Conservation (phyloP, 2,797 vertebrate species). For the Tenualosa ilisha region DNA sequence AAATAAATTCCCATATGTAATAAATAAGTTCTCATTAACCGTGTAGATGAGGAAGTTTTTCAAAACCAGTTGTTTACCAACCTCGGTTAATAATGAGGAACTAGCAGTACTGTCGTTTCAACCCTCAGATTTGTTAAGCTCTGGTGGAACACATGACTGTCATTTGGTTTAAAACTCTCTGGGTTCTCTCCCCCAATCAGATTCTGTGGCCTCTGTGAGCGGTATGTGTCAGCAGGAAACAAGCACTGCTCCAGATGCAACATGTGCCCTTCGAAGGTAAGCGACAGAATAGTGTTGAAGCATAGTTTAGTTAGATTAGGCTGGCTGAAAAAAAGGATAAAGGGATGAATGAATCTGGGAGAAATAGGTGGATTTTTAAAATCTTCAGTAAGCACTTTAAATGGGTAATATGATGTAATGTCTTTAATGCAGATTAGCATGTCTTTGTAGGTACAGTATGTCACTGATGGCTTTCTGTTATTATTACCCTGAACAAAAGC, state of each 20-base stretch:
- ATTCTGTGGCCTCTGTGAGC: conserved; percentile 83
- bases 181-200: conserved; percentile 60
- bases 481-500: neutral
- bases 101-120: neutral
- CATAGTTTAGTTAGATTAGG: neutral
- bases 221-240: conserved; percentile 84
- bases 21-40: too few relatives aligned
- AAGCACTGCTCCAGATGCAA: conserved; percentile 86
- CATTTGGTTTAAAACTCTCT: too few relatives aligned
- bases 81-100: too few relatives aligned
- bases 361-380: neutral
- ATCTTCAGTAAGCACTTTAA: neutral
- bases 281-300: neutral
- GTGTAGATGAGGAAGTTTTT: too few relatives aligned
- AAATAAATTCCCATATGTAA: too few relatives aligned
- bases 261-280: conserved; percentile 91
- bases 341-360: neutral
- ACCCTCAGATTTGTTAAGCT: neutral
- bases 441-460: neutral
- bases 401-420: neutral
- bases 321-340: neutral
- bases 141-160: neutral
- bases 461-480: neutral
- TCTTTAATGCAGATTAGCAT: neutral
- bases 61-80: too few relatives aligned